These are phyloP conservation scores for Bimastos eiseni DNA, from an alignment of 2,888 invertebrate genomes.

Conservation along the genomic window DNA sequence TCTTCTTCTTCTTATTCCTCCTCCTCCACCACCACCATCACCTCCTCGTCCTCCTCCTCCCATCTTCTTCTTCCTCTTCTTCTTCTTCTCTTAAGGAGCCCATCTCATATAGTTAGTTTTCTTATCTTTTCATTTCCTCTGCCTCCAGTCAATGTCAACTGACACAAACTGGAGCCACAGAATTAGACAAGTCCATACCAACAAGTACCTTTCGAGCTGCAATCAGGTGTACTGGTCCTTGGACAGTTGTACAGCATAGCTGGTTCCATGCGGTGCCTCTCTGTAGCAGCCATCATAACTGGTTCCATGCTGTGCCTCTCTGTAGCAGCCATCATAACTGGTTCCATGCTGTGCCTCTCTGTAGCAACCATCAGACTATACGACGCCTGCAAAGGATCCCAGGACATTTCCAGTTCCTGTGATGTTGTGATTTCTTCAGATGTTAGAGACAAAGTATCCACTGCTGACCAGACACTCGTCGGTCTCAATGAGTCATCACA, in stretches of 20 bases:
- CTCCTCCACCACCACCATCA: no score
- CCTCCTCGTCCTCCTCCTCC: no score
- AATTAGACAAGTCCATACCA: background rate
- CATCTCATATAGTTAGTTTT: background rate
- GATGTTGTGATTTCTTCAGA: background rate
- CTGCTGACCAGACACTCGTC: background rate
- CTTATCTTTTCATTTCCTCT: background rate
- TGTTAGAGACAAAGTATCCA: background rate
- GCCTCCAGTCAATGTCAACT: background rate
- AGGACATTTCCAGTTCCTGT: background rate
- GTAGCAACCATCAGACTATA: background rate
- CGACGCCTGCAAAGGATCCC: slow-evolving; percentile 16
- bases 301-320: no score
- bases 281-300: no score
- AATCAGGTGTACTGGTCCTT: background rate
- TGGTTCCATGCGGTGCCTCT: no score
- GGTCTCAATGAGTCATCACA: background rate
- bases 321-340: slow-evolving; percentile 15
- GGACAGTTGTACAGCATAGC: no score
- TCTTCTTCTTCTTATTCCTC: background rate
- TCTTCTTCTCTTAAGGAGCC: background rate
- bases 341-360: background rate
- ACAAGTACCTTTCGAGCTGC: background rate
- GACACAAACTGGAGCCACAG: background rate
- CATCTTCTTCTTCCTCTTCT: background rate